Percentiles rank a stretch among this genome's conserved stretches.
Conservation (phyloP, 2,113 vertebrate genomes). For the Rafetus swinhoei region DNA sequence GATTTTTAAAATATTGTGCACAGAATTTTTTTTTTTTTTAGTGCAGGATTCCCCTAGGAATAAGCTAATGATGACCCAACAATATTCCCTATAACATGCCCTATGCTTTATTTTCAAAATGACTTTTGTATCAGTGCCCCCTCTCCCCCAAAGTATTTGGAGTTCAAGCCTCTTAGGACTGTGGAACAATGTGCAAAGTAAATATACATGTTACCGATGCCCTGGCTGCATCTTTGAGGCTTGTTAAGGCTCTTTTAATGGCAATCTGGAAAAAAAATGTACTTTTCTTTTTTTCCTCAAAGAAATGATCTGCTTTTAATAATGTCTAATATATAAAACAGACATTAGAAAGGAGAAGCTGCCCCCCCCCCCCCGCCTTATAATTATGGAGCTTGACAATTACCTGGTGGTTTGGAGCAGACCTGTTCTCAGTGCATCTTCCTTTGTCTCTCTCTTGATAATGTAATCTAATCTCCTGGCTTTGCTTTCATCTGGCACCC, state of each 20-base stretch:
- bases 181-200: neutral
- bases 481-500: conserved; percentile 77
- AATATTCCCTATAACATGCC: neutral
- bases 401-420: conserved; percentile 74
- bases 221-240: neutral
- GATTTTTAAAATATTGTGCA: too few species aligned
- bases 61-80: neutral
- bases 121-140: neutral
- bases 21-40: too few species aligned
- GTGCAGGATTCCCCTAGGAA: too few species aligned
- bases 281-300: neutral
- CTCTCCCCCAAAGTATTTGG: neutral
- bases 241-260: conserved; percentile 42
- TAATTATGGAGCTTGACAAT: conserved; percentile 75
- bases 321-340: conserved; percentile 69
- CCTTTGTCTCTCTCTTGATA: conserved; percentile 69
- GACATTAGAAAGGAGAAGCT: conserved; percentile 67
- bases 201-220: rapidly evolving
- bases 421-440: conserved; percentile 60
- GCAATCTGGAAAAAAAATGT: conserved; percentile 21
- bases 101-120: neutral
- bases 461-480: conserved; percentile 77
- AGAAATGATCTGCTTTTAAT: conserved; percentile 68
- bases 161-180: neutral
- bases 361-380: conserved; percentile 11